phyloP scores from a whole-genome alignment of 2,113 vertebrate genomes.

The Notiomystis cincta region DNA sequence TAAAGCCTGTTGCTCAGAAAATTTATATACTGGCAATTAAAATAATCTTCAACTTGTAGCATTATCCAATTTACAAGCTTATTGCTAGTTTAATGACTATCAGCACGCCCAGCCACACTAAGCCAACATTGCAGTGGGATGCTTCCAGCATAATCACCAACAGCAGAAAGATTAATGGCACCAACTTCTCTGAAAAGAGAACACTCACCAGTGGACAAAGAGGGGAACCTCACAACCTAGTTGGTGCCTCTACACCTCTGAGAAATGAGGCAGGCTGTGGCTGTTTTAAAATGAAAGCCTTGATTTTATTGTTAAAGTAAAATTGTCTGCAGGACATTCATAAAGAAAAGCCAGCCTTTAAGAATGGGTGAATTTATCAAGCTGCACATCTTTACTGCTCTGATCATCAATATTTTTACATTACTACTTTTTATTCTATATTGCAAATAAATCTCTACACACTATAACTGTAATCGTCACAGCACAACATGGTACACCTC shows the following conservation, averaged over 20 bases:
- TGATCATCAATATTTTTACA: not conserved
- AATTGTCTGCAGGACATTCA: not conserved
- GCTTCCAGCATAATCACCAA: not conserved
- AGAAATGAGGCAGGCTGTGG: not conserved
- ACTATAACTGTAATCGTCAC: not conserved
- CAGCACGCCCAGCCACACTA: not conserved
- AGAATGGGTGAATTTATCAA: not conserved
- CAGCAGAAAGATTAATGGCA: not conserved
- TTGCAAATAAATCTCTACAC: not conserved
- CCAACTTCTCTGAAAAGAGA: not conserved
- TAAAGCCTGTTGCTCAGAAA: not conserved
- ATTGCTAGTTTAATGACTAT: not conserved
- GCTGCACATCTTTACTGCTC: not conserved
- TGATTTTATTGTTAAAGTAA: not conserved
- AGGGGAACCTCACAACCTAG: not conserved
- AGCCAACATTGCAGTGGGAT: not conserved
- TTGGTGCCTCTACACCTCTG: not conserved
- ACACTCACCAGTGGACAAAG: not conserved
- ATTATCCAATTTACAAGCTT: not conserved
- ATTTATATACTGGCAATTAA: not conserved
- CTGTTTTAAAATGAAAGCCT: not conserved
- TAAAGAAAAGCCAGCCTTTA: not conserved
- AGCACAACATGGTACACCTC: not conserved
- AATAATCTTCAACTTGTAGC: not conserved
- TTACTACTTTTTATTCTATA: not conserved